These are phyloP conservation scores for Reinhardtius hippoglossoides DNA, from an alignment of 2,113 vertebrate genomes.

Conservation along the genomic window DNA sequence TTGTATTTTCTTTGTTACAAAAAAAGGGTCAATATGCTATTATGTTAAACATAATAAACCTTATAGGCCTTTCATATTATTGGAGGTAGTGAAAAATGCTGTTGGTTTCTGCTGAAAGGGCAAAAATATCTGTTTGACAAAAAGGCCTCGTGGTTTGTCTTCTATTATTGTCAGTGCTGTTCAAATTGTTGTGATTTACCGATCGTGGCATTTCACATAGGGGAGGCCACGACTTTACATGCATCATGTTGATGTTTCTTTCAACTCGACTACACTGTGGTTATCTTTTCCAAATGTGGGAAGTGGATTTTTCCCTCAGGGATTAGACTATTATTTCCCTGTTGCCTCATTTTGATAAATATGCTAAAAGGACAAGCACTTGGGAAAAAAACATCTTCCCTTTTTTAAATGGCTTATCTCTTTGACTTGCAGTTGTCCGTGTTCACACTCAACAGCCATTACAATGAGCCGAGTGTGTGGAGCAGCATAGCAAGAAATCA, in stretches of 20 bases:
- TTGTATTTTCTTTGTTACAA: constrained; percentile 50
- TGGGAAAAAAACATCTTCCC: constrained; percentile 70
- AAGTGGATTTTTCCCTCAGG: constrained; percentile 45
- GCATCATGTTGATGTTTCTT: constrained; percentile 50
- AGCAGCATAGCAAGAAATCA: constrained; percentile 79
- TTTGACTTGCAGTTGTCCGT: constrained; percentile 70
- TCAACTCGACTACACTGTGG: constrained; percentile 37
- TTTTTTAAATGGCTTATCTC: constrained; percentile 72
- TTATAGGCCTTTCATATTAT: constrained; percentile 48
- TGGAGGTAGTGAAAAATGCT: constrained; percentile 46
- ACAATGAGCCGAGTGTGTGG: constrained; percentile 71
- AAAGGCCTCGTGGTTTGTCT: constrained; percentile 24
- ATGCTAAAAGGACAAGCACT: constrained; percentile 59
- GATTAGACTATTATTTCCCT: constrained; percentile 50
- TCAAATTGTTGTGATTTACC: constrained; percentile 51
- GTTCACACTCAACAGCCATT: constrained; percentile 77
- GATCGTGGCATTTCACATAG: constrained; percentile 45
- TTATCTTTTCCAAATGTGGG: constrained; percentile 26
- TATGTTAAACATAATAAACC: constrained; percentile 63
- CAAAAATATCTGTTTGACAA: constrained; percentile 26
- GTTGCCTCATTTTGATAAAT: constrained; percentile 67
- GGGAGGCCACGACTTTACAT: constrained; percentile 48
- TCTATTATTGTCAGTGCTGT: constrained; percentile 25
- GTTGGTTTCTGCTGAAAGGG: constrained; percentile 38
- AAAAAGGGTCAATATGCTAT: constrained; percentile 69